Base-by-base conservation (phyloP, 2,113 vertebrate genomes). In the Etheostoma spectabile region DNA sequence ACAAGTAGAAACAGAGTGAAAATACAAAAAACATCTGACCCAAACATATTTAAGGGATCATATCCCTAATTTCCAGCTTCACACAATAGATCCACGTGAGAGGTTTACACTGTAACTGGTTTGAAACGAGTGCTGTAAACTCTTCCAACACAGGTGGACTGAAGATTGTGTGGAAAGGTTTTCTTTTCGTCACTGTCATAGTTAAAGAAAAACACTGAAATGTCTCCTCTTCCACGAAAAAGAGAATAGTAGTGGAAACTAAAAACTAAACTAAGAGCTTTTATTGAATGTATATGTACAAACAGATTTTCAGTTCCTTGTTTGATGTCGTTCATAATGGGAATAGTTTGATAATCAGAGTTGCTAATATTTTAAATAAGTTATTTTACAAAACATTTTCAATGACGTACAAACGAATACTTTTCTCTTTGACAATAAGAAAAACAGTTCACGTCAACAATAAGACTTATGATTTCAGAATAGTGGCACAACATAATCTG, bases 1-100 rank as follows among this genome's bases (percentile, higher is more conserved):
- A 48, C 33, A 59, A 1, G 19, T 0, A 46, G 16, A 65, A 12
- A 16, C 1, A 22, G 1, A 51, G 5, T n/a, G n/a, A 49, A 61
- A 59, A 64, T 22, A 42, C 8, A 38, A 88, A 38, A 62, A 42
- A 77, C 57, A 84, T 16, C 6, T 13, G 22, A 24, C 48, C 60
- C n/a, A 74, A 52, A 79, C 62, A 60, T 19, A 69, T 38, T 30
- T 3, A 27, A 30, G 18, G 16, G 19, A 57, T 76, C 35, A 65
- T 4, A 62, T n/a, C 51, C 3, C 13, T 48, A 48, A 49, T 12
- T 22, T 14, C 51, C 69, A 33, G 2, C 33, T 59, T 60, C 18
- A 15, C 27, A 35, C 10, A 3, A 68, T 1, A 33, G 42, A 65
- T 18, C 22, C 42, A 18, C 0, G 5, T 21, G 19, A 38, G 8